Evolutionary conservation across 2,888 invertebrate species (phyloP).

Genomic region (Torymus auratus): DNA sequence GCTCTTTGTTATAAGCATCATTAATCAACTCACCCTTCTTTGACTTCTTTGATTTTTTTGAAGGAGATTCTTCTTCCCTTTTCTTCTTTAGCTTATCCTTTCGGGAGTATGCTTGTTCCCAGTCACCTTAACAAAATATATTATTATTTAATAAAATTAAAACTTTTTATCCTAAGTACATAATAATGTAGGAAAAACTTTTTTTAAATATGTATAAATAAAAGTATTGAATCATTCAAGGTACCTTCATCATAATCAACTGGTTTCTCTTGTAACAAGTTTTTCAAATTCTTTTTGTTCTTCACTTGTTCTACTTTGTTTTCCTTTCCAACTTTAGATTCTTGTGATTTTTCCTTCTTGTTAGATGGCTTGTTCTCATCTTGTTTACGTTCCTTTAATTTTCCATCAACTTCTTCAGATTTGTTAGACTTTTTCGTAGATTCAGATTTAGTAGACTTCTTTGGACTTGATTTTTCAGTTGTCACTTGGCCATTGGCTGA

Average conservation of each 20-base stretch:
- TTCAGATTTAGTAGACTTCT: conserved; percentile 77
- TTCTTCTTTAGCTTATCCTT: conserved; percentile 83
- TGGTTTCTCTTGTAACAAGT: conserved; percentile 81
- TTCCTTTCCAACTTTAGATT: conserved; percentile 73
- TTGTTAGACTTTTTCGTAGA: conserved; percentile 79
- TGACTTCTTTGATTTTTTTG: conserved; percentile 78
- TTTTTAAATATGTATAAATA: neutral
- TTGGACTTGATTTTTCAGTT: conserved; percentile 80
- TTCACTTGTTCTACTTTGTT: conserved; percentile 79
- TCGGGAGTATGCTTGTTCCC: conserved; percentile 84
- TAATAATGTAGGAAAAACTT: conserved; percentile 9
- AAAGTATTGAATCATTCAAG: conserved; percentile 26
- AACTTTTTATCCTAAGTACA: conserved; percentile 6
- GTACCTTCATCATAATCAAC: conserved; percentile 85
- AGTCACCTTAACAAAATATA: conserved; percentile 77
- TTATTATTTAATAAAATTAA: conserved; percentile 6
- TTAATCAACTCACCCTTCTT: conserved; percentile 78
- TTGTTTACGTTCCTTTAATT: conserved; percentile 75
- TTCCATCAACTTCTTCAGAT: conserved; percentile 76
- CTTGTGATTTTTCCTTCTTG: conserved; percentile 72
- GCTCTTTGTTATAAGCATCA: conserved; percentile 71
- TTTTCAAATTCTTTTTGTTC: conserved; percentile 81
- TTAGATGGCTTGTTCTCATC: conserved; percentile 78
- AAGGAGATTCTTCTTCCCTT: conserved; percentile 79
- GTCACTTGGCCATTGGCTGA: conserved; percentile 81